phyloP scores from a whole-genome alignment of 2,888 invertebrate genomes.

The Aphidius colemani region DNA sequence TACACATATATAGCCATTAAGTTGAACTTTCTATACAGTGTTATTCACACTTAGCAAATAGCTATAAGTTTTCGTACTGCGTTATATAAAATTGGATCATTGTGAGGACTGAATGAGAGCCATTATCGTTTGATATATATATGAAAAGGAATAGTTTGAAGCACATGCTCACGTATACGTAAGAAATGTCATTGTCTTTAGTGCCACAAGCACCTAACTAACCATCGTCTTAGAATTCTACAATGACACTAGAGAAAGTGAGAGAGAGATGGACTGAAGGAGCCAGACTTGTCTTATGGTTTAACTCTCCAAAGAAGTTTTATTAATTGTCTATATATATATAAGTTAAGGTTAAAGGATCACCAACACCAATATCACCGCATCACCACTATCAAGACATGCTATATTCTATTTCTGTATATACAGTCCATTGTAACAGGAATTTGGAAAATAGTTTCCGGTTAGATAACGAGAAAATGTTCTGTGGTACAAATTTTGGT shows the following conservation, averaged over 20 bases:
- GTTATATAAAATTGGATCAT: no score
- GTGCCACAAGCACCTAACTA: conserved; percentile 7
- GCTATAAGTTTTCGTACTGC: no score
- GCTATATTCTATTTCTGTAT: conserved; percentile 15
- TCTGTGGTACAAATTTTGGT: conserved; percentile 31
- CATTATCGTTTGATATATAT: no score
- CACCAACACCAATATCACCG: conserved; percentile 21
- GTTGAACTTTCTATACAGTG: no score
- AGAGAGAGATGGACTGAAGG: conserved; percentile 9
- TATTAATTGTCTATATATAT: conserved; percentile 45
- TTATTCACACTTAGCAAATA: no score
- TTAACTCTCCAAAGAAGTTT: conserved; percentile 44
- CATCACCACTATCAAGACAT: background rate
- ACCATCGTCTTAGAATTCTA: conserved; percentile 10
- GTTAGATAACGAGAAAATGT: conserved; percentile 33
- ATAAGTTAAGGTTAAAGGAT: conserved; percentile 50
- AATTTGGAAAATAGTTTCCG: conserved; percentile 37
- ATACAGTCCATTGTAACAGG: conserved; percentile 22
- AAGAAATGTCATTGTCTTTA: conserved; percentile 16
- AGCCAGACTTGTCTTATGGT: conserved; percentile 2
- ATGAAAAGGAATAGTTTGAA: no score
- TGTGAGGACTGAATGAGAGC: no score
- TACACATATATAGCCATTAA: no score
- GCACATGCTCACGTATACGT: background rate
- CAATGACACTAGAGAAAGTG: conserved; percentile 15